Evolutionary conservation across 2,797 vertebrate genomes (phyloP), one percentile per base, ranked within the genome.

Genomic region (Lycodopsis pacificus): DNA sequence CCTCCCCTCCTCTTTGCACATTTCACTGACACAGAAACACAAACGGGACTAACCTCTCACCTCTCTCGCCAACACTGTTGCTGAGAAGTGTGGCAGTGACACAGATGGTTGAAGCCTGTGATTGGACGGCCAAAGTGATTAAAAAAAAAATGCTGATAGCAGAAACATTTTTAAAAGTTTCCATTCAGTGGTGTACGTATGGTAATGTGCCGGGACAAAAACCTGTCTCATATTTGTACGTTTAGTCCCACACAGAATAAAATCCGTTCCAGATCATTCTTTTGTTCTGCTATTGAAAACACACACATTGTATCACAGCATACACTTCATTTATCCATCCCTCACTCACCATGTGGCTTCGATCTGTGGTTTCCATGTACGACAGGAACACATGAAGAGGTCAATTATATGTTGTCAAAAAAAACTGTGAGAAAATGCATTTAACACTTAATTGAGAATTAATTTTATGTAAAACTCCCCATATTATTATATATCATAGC

Each of bases 21-120:
- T 92, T 90, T 89, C 86, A 89, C 83, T 93, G 93, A 92, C 91
- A 93, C 89, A 88, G 90, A 92, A 94, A 94, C 91, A 92, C 91
- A 93, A 93, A 94, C 92, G 91, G 80, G 64, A 25, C 68, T 87
- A 56, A 94, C 90, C 92, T 91, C 83, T 89, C 76, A 92, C 91
- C 92, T 81, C 67, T 27, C 77, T 75, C 10, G 5, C 77, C 19
- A 66, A 87, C 77, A 80, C 84, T 67, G 72, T 76, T 76, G 77
- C 62, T 76, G 72, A 81, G 67, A 75, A 68, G 79, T 72, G 80
- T 68, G 77, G 48, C 71, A 57, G 69, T 20, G 48, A 72, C 65
- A 44, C 83, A 82, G 63, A 86, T 66, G 67, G 51, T 67, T 73
- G 40, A 51, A 57, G 72, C 63, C 54, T 58, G 22, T 59, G 49